Evolutionary conservation across 1,140 invertebrate genomes (phyloP), one percentile per base, ranked within the genome.

Genomic region (Euwallacea similis): DNA sequence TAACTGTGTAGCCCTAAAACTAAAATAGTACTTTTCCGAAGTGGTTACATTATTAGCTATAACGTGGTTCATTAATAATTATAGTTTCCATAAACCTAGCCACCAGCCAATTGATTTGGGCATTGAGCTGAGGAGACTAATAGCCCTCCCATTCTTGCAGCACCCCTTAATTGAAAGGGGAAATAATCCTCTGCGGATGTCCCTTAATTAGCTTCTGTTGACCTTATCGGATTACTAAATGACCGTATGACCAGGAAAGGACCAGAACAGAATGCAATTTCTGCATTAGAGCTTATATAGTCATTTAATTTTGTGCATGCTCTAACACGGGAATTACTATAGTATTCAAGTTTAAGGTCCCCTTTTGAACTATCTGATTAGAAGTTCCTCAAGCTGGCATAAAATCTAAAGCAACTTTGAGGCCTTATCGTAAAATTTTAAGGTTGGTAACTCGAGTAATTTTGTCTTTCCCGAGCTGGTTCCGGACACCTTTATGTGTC

Each of bases 151-250:
- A 10, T 61, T 61, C 33, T 61, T 7, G 59, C 43, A 61, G 55
- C 42, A 42, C 8, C 59, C 21, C 21, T 43, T 61, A 10, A 16
- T 15, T 16, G 8, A 7, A 61, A 61, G 2, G 42, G 59, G 59
- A 43, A 61, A 21, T 9, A n/a, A 61, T 42, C 42, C 59, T 42
- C 42, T 61, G n/a, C n/a, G 59, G 59, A 61, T 61, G 16, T 61
- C 9, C 11, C 42, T 61, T 42, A 61, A 61, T 61, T 61, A 61
- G 3, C 43, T 7, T 42, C 33, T 61, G 42, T 61, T 61, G 7
- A 43, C 41, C 33, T 61, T 61, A 41, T 61, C 59, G 9, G 33
- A n/a, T 61, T 61, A 43, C 42, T 42, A 58, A 58, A 13, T 58
- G 55, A 58, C n/a, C 55, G 21, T 16, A 58, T 58, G n/a, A 33